Percentiles rank a stretch among this genome's conserved stretches.
phyloP scores from a whole-genome alignment of 2,888 invertebrate genomes.

The Parnassius orleans region DNA sequence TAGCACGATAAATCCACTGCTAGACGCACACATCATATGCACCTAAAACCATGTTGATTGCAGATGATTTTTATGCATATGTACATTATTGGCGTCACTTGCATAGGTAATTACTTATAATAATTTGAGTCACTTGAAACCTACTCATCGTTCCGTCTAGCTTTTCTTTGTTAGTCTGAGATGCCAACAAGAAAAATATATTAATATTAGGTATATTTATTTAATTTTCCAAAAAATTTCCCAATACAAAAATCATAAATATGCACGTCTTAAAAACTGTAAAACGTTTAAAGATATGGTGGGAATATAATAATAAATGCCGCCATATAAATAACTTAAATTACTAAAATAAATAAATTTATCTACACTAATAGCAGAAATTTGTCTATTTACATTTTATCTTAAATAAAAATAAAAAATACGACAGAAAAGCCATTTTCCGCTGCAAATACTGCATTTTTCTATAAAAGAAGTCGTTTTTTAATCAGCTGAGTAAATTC shows the following conservation, averaged over 20 bases:
- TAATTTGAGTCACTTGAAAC: too few species aligned
- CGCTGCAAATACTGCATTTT: background rate
- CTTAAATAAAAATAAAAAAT: slow-evolving; percentile 28
- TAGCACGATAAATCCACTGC: too few species aligned
- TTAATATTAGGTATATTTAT: background rate
- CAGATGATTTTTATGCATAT: too few species aligned
- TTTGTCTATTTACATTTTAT: slow-evolving; percentile 42
- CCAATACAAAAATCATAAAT: background rate
- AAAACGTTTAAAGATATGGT: slow-evolving; percentile 46
- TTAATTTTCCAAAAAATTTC: background rate
- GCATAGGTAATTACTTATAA: too few species aligned
- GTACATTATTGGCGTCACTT: too few species aligned
- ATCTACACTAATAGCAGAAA: slow-evolving; percentile 30
- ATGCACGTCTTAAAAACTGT: slow-evolving; percentile 1
- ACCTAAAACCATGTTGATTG: too few species aligned
- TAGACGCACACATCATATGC: too few species aligned
- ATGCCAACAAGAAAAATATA: too few species aligned
- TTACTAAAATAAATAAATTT: slow-evolving; percentile 52
- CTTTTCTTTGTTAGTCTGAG: too few species aligned
- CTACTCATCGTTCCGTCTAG: too few species aligned
- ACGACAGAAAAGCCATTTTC: slow-evolving; percentile 19
- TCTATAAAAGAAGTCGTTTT: background rate
- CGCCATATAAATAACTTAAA: slow-evolving; percentile 38
- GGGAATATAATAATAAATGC: slow-evolving; percentile 56
- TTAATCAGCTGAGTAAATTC: too few species aligned